These are phyloP conservation scores for Peromyscus eremicus DNA, from an alignment of 2,797 vertebrate species.

Conservation along the genomic window DNA sequence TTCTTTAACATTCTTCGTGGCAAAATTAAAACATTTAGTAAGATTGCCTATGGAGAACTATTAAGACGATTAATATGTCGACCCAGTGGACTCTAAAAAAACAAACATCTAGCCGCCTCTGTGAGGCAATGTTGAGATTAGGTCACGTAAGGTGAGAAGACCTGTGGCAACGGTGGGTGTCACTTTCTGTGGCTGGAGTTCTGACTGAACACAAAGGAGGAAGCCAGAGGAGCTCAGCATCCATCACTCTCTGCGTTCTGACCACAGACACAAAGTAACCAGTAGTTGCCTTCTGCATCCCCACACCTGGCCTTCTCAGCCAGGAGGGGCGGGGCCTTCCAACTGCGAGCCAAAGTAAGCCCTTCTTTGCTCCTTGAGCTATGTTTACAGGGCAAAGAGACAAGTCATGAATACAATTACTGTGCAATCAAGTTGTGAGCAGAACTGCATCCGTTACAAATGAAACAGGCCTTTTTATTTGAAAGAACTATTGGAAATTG, in stretches of 20 bases:
- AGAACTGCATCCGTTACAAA: neutral
- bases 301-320: neutral
- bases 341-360: neutral
- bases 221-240: neutral
- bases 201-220: neutral
- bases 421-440: neutral
- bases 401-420: neutral
- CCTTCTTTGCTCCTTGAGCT: neutral
- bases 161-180: neutral
- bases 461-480: neutral
- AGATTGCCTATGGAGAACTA: slow-evolving; percentile 33
- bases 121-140: neutral
- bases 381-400: neutral
- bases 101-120: neutral
- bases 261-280: neutral
- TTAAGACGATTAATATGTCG: neutral
- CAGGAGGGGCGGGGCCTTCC: too few relatives aligned
- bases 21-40: neutral
- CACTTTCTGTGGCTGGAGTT: neutral
- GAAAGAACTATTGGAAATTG: neutral
- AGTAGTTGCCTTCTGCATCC: too few relatives aligned
- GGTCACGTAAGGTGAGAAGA: neutral
- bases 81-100: neutral
- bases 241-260: neutral
- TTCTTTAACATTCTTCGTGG: neutral